Conservation (phyloP, 1,140 invertebrate species). For the Melitaea cinxia region DNA sequence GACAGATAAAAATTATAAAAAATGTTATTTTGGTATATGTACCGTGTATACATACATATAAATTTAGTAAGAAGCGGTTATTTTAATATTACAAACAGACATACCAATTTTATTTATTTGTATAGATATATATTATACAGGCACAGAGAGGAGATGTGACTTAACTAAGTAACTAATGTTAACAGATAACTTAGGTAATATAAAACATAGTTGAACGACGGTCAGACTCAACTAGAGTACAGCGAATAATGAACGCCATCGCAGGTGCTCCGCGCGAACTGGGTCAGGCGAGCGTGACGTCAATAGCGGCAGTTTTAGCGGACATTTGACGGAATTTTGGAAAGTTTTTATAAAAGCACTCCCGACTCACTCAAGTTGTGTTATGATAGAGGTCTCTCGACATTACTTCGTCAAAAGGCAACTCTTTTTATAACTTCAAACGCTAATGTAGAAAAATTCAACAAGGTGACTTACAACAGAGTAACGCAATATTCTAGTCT, state of each 20-base stretch:
- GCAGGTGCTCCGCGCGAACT: slow-evolving; percentile 23
- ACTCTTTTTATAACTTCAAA: neutral
- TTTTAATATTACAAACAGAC: no score
- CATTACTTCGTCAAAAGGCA: neutral
- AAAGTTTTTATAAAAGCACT: slow-evolving; percentile 6
- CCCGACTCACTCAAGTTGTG: neutral
- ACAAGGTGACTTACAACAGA: no score
- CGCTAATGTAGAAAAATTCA: no score
- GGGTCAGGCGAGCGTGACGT: slow-evolving; percentile 4
- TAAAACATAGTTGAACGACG: neutral
- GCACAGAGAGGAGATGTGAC: no score
- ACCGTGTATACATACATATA: no score
- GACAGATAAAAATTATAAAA: no score
- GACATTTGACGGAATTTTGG: slow-evolving; percentile 1
- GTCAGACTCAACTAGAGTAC: slow-evolving; percentile 9
- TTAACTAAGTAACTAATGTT: neutral
- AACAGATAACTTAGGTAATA: neutral
- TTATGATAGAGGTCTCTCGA: slow-evolving; percentile 1
- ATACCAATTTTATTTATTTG: no score
- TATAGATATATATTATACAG: no score
- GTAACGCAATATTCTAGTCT: no score
- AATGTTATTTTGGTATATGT: no score
- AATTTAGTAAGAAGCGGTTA: no score
- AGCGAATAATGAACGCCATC: slow-evolving; percentile 27
- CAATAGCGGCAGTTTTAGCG: neutral